Base-by-base conservation (phyloP, 2,113 vertebrate genomes). In the Muscicapa adusta region DNA sequence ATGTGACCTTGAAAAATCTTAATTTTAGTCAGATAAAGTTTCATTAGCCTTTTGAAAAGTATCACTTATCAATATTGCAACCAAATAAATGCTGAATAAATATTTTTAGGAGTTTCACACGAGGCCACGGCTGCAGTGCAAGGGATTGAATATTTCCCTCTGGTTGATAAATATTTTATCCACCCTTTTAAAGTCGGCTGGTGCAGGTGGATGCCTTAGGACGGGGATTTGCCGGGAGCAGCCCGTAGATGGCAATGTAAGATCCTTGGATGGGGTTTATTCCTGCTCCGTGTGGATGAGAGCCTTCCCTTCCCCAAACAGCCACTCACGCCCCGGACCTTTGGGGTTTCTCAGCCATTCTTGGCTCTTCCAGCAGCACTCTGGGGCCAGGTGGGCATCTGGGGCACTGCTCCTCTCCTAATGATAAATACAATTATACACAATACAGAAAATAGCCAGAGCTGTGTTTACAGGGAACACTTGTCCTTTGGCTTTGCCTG, bases 181-280 rank as follows among this genome's bases (percentile, higher is more conserved):
- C 4, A 1, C 9, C 18, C 5, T 63, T 68, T 31, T 5, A 0
- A 5, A 33, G 40, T 0, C 0, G 3, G 7, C 31, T 2, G 71
- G 8, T 17, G 54, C 14, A 0, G 25, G 18, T 7, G 28, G 25
- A 5, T 26, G 65, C 73, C 28, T 3, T 2, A 1, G 77, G 58
- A 3, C 20, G 0, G 66, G 51, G 2, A 5, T n/a, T 22, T 56
- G 80, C 89, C 38, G 9, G 68, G n/a, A 85, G 63, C 11, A 2
- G 86, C 92, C 97, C 72, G 14, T 53, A 97, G 97, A 12, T 96
- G 97, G 97, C 95, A 94, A 91, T 93, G 56, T 60, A 31, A 29
- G 96, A 93, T 93, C 38, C 91, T 28, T 3, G 42, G 17, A 86
- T 60, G 3, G 5, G 42, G 45, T 29, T 51, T 10, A 0, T 23